Evolutionary conservation across 2,888 invertebrate genomes (phyloP), one percentile per base, ranked within the genome.

Genomic region (Ormyrus rosae): DNA sequence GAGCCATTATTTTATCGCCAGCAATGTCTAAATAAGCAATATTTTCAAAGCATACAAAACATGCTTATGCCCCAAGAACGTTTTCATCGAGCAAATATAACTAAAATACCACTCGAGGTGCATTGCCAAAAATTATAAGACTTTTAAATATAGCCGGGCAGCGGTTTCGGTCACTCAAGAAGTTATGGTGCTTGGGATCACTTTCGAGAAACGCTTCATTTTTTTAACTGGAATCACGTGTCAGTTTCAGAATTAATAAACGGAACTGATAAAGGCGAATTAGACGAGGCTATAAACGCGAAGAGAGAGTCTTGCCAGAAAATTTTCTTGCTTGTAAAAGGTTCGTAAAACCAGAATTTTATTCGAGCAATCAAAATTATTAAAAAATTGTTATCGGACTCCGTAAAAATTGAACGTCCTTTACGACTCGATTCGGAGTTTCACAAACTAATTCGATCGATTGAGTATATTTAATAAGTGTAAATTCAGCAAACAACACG

Each of bases 171-270:
- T 69, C 34, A 69, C 60, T 71, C 13, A 46, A 71, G 70, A 56
- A 58, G 48, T 68, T 68, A 51, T 48, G 48, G 19, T 50, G 51
- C 10, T 56, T 48, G 56, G 58, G 51, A 53, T 46, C 50, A 60
- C 65, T 71, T 72, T 60, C 55, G 19, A 67, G 72, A 72, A 78
- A 61, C 56, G 53, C 72, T 78, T 72, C 67, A 72, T 60, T 72
- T 78, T 34, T 78, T 78, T 60, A 60, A 72, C 67, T 65, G 65
- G 60, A 65, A 65, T 78, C 71, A 65, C 71, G 58, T 61, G 53
- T 60, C 67, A 72, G 67, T 78, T 72, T 72, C 53, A 8, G 34
- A 34, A 53, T 67, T 51, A 48, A 70, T 77, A 71, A 77, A 58
- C 50, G 11, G 65, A 56, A 58, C 50, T 51, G 53, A 46, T 60